phyloP scores from a whole-genome alignment of 2,797 vertebrate genomes.

The Pseudomugil tenellus region DNA sequence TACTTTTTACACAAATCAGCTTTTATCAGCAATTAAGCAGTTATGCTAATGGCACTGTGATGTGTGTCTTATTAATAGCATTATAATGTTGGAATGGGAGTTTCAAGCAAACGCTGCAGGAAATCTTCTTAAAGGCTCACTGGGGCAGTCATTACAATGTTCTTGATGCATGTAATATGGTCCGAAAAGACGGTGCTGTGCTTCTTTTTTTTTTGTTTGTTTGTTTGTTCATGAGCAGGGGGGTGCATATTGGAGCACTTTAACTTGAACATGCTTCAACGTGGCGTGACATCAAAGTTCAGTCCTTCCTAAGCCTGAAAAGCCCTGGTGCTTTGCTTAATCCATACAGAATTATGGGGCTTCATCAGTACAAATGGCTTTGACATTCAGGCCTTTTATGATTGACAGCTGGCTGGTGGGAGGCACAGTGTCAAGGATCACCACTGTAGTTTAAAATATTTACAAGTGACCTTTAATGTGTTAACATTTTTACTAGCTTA shows the following conservation, averaged over 20 bases:
- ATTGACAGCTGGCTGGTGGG: conserved; percentile 50
- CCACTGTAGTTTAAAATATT: conserved; percentile 12
- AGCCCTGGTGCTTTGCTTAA: conserved; percentile 66
- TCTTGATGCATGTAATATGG: not conserved
- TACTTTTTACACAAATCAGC: conserved; percentile 52
- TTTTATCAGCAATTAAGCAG: conserved; percentile 54
- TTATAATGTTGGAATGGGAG: conserved; percentile 42
- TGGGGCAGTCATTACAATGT: conserved; percentile 3
- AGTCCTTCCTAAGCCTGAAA: conserved; percentile 52
- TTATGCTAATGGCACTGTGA: conserved; percentile 34
- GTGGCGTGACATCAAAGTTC: conserved; percentile 51
- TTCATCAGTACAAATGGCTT: conserved; percentile 69
- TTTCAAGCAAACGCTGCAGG: conserved; percentile 3
- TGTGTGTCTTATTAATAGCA: conserved; percentile 35
- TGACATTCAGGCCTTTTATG: conserved; percentile 37
- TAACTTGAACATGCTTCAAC: conserved; percentile 38
- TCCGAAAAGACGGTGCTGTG: not conserved
- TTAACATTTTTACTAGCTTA: not conserved
- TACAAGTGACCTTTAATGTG: conserved; percentile 10
- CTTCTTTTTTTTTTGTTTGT: conserved; percentile 2
- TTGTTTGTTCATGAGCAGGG: conserved; percentile 35
- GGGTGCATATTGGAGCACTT: conserved; percentile 42
- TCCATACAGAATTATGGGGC: conserved; percentile 65
- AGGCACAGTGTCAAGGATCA: conserved; percentile 17
- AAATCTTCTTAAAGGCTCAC: not conserved